Base-by-base conservation (phyloP, 2,797 vertebrate species). In the Erethizon dorsatum region DNA sequence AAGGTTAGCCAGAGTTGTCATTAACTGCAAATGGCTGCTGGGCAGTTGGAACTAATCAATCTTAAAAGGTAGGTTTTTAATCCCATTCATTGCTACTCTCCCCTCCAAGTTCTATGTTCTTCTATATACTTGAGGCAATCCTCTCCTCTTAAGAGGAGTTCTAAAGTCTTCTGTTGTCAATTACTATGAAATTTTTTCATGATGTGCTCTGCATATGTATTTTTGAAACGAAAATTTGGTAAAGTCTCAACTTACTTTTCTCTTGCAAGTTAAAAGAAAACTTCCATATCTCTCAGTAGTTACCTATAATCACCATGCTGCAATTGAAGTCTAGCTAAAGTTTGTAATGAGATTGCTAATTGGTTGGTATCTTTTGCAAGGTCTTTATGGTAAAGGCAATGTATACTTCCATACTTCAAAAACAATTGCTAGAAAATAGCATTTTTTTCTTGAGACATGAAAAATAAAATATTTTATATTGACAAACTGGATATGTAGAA, bases 321-420 rank as follows among this genome's bases (percentile, higher is more conserved):
- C 41, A 57, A 17, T 33, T 79, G 37, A 88, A 93, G 17, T 59
- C 47, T 90, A 56, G 33, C 45, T 91, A 18, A 57, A 28, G 37
- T 59, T 79, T 77, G 24, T 59, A 65, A 11, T 7, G 10, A 61
- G 28, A 28, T 1, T 52, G 56, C 11, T 59, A 59, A 56, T 88
- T n/a, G 18, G 15, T 92, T 63, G 26, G 7, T 45, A n/a, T 56
- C 10, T 1, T 88, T 63, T 57, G 22, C 28, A 37, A 96, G 3
- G 2, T 75, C 71, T 73, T 67, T 6, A 52, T 61, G 12, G 8
- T 37, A 26, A 77, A 6, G 28, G 12, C 14, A 85, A 33, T 0
- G 18, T 75, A 47, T 31, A 15, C 12, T 77, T 65, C 12, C 26
- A 90, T 75, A 80, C 79, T 92, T 95, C 33, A 89, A 91, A 91